Percentiles rank a stretch among this genome's conserved stretches.
These are phyloP conservation scores for Caenorhabditis sp. DNA, from an alignment of 2,888 invertebrate genomes.

Conservation along the genomic window DNA sequence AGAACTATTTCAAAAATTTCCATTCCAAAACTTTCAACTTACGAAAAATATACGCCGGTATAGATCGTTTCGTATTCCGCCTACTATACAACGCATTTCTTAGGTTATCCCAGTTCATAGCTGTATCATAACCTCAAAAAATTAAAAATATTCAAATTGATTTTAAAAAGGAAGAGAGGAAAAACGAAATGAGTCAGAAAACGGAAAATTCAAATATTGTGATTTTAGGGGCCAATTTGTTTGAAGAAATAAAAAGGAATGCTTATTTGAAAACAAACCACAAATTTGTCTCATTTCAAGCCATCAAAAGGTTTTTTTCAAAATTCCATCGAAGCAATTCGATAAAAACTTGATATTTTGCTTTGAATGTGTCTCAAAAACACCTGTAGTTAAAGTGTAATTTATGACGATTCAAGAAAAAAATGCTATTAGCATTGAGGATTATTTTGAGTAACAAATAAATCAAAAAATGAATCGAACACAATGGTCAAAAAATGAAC, in stretches of 20 bases:
- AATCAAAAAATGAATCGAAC: too few species aligned
- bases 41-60: conserved; percentile 38
- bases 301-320: too few species aligned
- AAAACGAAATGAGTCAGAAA: background rate
- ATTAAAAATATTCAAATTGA: background rate
- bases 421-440: too few species aligned
- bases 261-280: background rate
- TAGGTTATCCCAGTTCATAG: conserved; percentile 42
- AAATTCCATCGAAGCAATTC: too few species aligned
- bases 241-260: background rate
- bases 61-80: conserved; percentile 31
- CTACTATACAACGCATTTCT: conserved; percentile 31
- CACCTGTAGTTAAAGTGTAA: too few species aligned
- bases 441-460: too few species aligned
- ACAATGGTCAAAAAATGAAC: too few species aligned
- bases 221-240: background rate
- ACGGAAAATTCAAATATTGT: background rate
- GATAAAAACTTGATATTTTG: too few species aligned
- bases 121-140: conserved; percentile 3
- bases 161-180: background rate
- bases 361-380: too few species aligned
- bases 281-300: background rate
- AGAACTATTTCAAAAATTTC: background rate
- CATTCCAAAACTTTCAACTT: too few species aligned
- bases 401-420: too few species aligned